A percentile compares a stretch with the other conserved stretches of the same genome.
These are phyloP conservation scores for Plecotus auritus DNA, from an alignment of 2,113 vertebrate genomes.

Conservation along the genomic window DNA sequence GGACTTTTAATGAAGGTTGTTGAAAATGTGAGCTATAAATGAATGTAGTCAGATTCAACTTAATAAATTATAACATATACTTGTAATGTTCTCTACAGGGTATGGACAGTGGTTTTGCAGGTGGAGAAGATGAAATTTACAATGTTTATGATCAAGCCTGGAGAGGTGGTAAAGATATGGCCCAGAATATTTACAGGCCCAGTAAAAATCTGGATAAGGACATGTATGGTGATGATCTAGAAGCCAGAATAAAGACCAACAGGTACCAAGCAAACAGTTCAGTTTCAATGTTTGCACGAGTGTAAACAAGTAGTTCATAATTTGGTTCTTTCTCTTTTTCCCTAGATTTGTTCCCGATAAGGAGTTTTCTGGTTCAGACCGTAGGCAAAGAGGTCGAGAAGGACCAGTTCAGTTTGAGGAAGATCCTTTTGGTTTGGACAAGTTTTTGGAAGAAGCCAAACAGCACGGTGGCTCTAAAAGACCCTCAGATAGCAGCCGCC, in stretches of 20 bases:
- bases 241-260: conserved; percentile 91
- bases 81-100: conserved; percentile 81
- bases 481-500: conserved; percentile 91
- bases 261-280: conserved; percentile 81
- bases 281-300: neutral
- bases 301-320: neutral
- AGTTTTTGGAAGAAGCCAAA: conserved; percentile 99
- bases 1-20: neutral
- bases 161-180: conserved; percentile 93
- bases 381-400: conserved; percentile 88
- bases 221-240: conserved; percentile 91
- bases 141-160: conserved; percentile 97
- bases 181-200: conserved; percentile 95
- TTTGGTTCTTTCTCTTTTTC: neutral
- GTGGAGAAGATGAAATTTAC: conserved; percentile 95
- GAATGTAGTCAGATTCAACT: neutral
- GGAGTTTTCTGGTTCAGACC: conserved; percentile 94
- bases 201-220: conserved; percentile 95
- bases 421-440: conserved; percentile 98
- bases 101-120: conserved; percentile 97
- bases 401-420: conserved; percentile 98
- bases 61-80: neutral
- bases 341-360: conserved; percentile 94
- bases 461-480: conserved; percentile 97
- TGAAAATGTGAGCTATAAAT: conserved; percentile 7